phyloP scores from a whole-genome alignment of 2,113 vertebrate genomes.

The Saimiri boliviensis region DNA sequence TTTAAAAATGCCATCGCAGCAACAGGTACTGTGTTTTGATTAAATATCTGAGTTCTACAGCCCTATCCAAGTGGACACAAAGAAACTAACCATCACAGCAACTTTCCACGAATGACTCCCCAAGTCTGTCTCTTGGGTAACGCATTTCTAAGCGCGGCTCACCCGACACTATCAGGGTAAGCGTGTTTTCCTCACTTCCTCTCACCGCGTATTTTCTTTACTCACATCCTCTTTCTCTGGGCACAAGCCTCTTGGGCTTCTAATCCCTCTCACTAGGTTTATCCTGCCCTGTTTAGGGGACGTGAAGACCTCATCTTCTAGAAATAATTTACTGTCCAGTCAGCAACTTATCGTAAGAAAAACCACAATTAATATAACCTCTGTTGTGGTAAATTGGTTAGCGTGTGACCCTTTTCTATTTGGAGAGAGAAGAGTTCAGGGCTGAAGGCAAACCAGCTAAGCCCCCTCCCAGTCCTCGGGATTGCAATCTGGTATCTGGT shows the following conservation, averaged over 20 bases:
- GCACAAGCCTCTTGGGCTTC: not conserved
- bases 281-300: not conserved
- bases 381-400: not conserved
- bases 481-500: not conserved
- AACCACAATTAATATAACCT: not conserved
- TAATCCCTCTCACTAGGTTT: not conserved
- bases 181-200: not conserved
- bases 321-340: not conserved
- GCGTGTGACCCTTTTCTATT: not conserved
- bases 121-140: not conserved
- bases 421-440: not conserved
- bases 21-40: not conserved
- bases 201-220: not conserved
- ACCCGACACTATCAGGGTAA: rapidly evolving
- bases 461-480: not conserved
- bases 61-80: not conserved
- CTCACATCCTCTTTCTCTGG: not conserved
- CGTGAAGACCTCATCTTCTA: not conserved
- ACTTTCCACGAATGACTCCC: not conserved
- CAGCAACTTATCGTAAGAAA: not conserved
- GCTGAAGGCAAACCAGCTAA: not conserved
- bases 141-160: not conserved
- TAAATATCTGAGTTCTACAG: not conserved
- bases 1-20: not conserved
- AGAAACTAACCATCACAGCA: not conserved